These are phyloP conservation scores for Philotrypesis tridentata DNA, from an alignment of 1,140 invertebrate genomes.

Conservation along the genomic window DNA sequence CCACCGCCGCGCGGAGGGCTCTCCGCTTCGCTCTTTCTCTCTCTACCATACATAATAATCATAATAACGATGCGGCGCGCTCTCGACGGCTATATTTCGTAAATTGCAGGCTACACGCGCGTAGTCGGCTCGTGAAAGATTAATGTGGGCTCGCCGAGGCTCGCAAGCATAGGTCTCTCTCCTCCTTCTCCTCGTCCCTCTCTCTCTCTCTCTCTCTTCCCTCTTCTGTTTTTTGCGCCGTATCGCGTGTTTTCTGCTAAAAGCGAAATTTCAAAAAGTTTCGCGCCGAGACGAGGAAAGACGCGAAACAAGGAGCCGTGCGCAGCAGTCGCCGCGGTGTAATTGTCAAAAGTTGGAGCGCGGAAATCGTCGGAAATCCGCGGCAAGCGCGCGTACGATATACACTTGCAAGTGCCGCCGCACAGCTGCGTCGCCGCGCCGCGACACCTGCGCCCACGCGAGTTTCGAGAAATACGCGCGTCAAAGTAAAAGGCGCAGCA, in stretches of 20 bases:
- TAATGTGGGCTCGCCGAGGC: not conserved
- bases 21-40: not conserved
- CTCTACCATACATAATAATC: not conserved
- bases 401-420: too few species aligned
- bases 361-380: not conserved
- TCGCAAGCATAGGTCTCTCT: too few species aligned
- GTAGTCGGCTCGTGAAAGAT: not conserved
- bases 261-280: not conserved
- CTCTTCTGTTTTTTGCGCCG: not conserved
- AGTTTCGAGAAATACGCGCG: not conserved
- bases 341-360: not conserved
- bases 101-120: not conserved
- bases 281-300: not conserved
- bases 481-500: too few species aligned
- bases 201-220: not conserved
- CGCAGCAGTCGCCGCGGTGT: not conserved
- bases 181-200: not conserved
- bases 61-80: not conserved
- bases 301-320: not conserved
- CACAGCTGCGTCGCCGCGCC: not conserved
- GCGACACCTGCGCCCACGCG: not conserved
- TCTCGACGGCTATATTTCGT: not conserved
- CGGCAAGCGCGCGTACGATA: too few species aligned
- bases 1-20: not conserved
- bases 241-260: too few species aligned